Conservation (phyloP, 2,888 invertebrate genomes). For the Heteromurus nitidus region DNA sequence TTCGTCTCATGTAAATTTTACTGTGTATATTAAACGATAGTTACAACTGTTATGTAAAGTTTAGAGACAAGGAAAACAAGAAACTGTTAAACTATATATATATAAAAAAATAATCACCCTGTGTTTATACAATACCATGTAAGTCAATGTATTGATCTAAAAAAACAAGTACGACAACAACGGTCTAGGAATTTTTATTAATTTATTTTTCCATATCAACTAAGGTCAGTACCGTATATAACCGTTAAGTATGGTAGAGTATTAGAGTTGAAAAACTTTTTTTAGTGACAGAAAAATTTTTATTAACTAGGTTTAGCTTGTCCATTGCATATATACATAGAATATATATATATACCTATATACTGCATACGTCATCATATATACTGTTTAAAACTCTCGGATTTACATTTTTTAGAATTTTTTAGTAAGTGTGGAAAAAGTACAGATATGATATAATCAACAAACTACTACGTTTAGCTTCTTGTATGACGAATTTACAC, state of each 20-base stretch:
- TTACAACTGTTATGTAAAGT: too few relatives aligned
- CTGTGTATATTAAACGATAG: too few relatives aligned
- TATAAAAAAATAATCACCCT: neutral
- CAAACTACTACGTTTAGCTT: neutral
- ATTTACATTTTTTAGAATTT: too few relatives aligned
- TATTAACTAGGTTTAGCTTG: constrained; percentile 7
- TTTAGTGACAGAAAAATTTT: neutral
- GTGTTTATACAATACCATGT: too few relatives aligned
- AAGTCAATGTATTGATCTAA: neutral
- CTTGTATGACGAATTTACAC: constrained; percentile 45
- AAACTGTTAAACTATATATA: constrained; percentile 2
- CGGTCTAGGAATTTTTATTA: constrained; percentile 39
- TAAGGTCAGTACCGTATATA: constrained; percentile 58
- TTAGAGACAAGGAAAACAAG: neutral
- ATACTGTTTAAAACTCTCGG: neutral
- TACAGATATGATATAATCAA: neutral
- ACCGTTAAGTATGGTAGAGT: neutral
- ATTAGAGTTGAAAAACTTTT: too few relatives aligned
- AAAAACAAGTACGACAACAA: constrained; percentile 8
- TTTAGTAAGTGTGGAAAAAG: too few relatives aligned
- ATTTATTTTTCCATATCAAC: constrained; percentile 66
- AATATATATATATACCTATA: neutral
- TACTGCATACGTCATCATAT: neutral
- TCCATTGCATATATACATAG: constrained; percentile 6
- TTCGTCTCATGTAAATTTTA: too few relatives aligned